Percentiles rank a stretch among this genome's conserved stretches.
Evolutionary conservation across 2,113 vertebrate species (phyloP).

Genomic region (Carassius gibelio): DNA sequence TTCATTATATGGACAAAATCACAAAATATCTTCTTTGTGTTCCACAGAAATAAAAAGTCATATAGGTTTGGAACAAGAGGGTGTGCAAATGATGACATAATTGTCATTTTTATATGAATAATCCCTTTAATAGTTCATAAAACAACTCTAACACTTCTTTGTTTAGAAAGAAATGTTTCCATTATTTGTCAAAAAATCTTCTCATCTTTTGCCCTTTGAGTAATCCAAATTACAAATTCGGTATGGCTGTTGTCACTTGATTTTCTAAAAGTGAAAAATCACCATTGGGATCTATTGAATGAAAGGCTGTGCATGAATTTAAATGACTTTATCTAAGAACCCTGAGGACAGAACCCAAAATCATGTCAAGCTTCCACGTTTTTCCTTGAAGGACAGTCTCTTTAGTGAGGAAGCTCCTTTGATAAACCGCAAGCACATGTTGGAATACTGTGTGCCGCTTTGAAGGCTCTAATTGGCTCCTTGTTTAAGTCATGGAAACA

Average conservation of each 20-base stretch:
- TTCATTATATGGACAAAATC: neutral
- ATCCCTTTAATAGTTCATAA: neutral
- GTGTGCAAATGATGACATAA: neutral
- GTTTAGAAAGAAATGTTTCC: neutral
- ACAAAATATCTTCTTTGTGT: too few relatives aligned
- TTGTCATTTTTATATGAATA: neutral
- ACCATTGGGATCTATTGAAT: neutral
- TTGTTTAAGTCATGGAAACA: constrained; percentile 19
- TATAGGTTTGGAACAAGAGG: neutral
- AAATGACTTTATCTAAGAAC: constrained; percentile 19
- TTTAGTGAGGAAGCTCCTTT: constrained; percentile 13
- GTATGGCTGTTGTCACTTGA: neutral
- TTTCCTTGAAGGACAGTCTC: constrained; percentile 8
- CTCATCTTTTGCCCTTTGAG: neutral
- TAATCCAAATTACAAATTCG: neutral
- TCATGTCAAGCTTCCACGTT: neutral
- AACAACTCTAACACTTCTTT: neutral
- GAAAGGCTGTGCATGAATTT: neutral
- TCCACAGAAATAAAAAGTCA: neutral
- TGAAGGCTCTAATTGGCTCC: constrained; percentile 33
- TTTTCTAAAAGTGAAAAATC: neutral
- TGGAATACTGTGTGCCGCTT: neutral
- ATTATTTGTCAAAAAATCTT: neutral
- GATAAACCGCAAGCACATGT: constrained; percentile 37
- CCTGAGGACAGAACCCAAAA: neutral